These are phyloP conservation scores for Oxyteleia sp. DNA, from an alignment of 2,888 invertebrate genomes.

Conservation along the genomic window DNA sequence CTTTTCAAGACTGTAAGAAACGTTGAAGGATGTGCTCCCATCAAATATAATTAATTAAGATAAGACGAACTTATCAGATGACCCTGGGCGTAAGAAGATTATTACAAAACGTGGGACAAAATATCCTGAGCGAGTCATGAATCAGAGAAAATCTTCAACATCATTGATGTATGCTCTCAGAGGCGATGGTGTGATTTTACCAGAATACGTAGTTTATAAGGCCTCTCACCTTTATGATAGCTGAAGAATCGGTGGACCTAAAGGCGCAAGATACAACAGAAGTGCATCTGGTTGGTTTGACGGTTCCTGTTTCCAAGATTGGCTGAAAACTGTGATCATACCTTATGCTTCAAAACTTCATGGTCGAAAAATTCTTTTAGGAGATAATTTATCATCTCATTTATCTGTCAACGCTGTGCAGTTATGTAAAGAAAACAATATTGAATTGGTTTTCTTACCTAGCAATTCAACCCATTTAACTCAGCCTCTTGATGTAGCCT, in stretches of 20 bases:
- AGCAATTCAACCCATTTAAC: constrained; percentile 79
- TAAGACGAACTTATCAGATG: constrained; percentile 8
- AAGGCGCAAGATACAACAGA: constrained; percentile 3
- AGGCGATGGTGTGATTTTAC: neutral
- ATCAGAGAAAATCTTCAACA: neutral
- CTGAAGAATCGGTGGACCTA: constrained; percentile 9
- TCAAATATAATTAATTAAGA: constrained; percentile 21
- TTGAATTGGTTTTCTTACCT: constrained; percentile 79
- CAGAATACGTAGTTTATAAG: constrained; percentile 14
- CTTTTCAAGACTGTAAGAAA: constrained; percentile 10
- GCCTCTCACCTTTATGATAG: neutral
- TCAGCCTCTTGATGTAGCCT: constrained; percentile 79
- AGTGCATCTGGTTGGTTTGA: constrained; percentile 35
- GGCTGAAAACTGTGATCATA: constrained; percentile 3
- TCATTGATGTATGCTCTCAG: constrained; percentile 3
- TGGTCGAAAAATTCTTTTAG: constrained; percentile 29
- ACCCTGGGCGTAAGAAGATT: constrained; percentile 7
- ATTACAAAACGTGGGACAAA: constrained; percentile 7
- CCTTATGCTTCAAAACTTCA: neutral
- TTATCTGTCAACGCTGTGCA: neutral
- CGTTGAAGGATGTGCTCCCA: constrained; percentile 1
- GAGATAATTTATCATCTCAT: constrained; percentile 31
- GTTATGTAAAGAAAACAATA: constrained; percentile 78
- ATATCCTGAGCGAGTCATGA: constrained; percentile 5
- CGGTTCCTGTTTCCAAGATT: constrained; percentile 4